phyloP scores from a whole-genome alignment of 2,113 vertebrate species.

The Oreotragus oreotragus region DNA sequence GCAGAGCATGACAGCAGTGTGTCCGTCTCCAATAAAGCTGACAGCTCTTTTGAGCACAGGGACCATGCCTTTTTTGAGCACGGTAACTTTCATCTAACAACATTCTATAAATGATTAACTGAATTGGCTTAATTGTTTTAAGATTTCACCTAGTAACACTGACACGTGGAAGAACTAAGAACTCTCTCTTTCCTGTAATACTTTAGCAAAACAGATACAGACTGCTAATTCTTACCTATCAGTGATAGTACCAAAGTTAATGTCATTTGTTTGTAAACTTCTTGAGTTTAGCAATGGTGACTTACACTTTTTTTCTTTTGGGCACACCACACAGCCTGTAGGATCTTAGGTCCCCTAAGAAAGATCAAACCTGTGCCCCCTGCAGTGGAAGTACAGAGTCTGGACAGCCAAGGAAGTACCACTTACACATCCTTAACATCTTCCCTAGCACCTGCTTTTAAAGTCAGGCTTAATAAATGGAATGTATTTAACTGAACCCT shows the following conservation, averaged over 20 bases:
- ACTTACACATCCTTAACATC: background rate
- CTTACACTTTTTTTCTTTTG: background rate
- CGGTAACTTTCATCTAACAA: background rate
- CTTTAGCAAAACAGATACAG: background rate
- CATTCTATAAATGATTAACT: background rate
- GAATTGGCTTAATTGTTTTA: background rate
- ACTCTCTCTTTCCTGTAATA: background rate
- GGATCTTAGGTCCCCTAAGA: background rate
- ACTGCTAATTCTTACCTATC: background rate
- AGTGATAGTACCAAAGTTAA: background rate
- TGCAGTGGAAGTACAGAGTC: background rate
- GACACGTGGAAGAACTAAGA: background rate
- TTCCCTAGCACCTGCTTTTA: background rate
- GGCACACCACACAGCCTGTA: background rate
- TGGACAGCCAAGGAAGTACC: background rate
- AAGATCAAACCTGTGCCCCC: background rate
- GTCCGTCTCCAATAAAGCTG: background rate
- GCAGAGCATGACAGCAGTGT: background rate
- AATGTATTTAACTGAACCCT: background rate
- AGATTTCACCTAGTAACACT: background rate
- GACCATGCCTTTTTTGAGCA: background rate
- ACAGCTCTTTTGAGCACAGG: background rate
- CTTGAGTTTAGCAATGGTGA: background rate
- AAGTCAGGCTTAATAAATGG: background rate
- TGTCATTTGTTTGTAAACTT: background rate